Percentiles rank a stretch among this genome's conserved stretches.
phyloP scores from a whole-genome alignment of 2,797 vertebrate genomes.

The Danio aesculapii region DNA sequence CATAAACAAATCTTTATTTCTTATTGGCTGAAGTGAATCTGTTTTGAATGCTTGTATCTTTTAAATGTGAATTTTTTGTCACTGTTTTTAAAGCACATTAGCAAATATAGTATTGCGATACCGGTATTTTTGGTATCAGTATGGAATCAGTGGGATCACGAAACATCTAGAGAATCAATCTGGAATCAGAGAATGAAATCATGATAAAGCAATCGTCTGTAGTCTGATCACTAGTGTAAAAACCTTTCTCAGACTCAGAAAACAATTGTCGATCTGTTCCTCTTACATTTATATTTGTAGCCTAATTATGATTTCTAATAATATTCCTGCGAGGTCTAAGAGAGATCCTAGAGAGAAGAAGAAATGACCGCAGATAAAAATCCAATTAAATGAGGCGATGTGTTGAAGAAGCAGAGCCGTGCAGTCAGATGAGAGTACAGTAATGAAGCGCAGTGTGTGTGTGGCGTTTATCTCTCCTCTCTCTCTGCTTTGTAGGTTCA shows the following conservation, averaged over 20 bases:
- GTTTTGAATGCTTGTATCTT: too few species aligned
- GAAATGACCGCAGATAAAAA: constrained; percentile 34
- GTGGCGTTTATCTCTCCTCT: background rate
- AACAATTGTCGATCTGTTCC: background rate
- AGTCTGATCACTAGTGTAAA: background rate
- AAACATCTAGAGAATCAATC: background rate
- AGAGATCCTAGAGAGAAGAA: constrained; percentile 9
- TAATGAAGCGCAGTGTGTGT: background rate
- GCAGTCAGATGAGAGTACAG: background rate
- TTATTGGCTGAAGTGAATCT: too few species aligned
- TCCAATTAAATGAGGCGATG: constrained; percentile 16
- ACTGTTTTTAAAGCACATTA: too few species aligned
- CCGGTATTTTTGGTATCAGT: too few species aligned
- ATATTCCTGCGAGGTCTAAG: constrained; percentile 15
- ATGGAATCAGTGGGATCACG: too few species aligned
- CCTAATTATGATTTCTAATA: constrained; percentile 32
- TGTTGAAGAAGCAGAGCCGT: background rate
- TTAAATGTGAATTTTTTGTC: too few species aligned
- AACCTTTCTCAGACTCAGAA: background rate
- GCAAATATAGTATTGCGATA: too few species aligned
- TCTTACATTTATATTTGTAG: background rate
- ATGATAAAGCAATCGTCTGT: background rate
- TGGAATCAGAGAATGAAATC: background rate
- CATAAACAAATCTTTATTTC: too few species aligned
- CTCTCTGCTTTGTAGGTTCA: background rate